Evolutionary conservation across 2,113 vertebrate genomes (phyloP).

Genomic region (Probosciger aterrimus): DNA sequence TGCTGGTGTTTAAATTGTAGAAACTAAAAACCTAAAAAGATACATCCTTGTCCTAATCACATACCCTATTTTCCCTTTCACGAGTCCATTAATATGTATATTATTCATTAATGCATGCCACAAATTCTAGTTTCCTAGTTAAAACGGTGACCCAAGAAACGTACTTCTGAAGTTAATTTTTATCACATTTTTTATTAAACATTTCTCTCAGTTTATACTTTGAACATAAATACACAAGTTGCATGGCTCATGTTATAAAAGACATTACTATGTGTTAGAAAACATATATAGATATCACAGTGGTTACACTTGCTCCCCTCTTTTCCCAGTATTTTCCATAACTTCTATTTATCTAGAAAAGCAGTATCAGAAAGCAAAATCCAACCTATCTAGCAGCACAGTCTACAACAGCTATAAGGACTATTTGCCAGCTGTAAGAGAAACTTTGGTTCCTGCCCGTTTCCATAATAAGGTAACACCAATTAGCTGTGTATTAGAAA

Average conservation of each 20-base stretch:
- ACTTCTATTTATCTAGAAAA: slow-evolving; percentile 6
- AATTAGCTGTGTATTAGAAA: not conserved
- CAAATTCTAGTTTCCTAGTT: not conserved
- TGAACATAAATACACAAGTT: slow-evolving; percentile 57
- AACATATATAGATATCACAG: not conserved
- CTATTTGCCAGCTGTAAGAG: not conserved
- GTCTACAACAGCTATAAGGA: not conserved
- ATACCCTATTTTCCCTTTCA: not conserved
- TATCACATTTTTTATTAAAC: slow-evolving; percentile 56
- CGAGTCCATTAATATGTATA: not conserved
- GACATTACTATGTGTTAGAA: slow-evolving; percentile 50
- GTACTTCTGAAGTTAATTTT: slow-evolving; percentile 3
- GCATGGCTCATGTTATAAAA: slow-evolving; percentile 63
- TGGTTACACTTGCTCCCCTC: slow-evolving; percentile 34
- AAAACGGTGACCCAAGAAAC: not conserved
- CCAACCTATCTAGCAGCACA: not conserved
- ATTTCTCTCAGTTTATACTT: slow-evolving; percentile 39
- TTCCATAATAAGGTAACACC: not conserved
- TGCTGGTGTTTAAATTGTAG: not conserved
- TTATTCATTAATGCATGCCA: not conserved
- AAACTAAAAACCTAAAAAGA: not conserved
- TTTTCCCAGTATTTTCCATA: not conserved
- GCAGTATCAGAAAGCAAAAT: slow-evolving; percentile 27
- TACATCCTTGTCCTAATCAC: not conserved
- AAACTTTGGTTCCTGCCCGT: slow-evolving; percentile 29